phyloP scores from a whole-genome alignment of 2,113 vertebrate genomes.

The Rattus norvegicus region GRCr8 NC_086027.1:18869501-18870000 shows the following conservation, averaged over 20 bases:
- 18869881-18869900: background rate
- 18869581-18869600: background rate
- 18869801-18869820: background rate
- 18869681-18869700: background rate
- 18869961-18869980: background rate
- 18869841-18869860: background rate
- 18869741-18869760: background rate
- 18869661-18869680: background rate
- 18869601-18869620: background rate
- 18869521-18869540: background rate
- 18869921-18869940: slow-evolving; percentile 17
- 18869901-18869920: background rate
- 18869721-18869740: background rate
- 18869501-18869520: background rate
- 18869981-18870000: background rate
- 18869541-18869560: slow-evolving; percentile 1
- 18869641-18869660: background rate
- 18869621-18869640: background rate
- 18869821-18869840: background rate
- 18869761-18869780: background rate
- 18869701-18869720: background rate
- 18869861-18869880: background rate
- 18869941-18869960: background rate
- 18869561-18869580: background rate
- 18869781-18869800: background rate